Conservation (phyloP, 1,140 invertebrate genomes). For the Eufriesea mexicana region DNA sequence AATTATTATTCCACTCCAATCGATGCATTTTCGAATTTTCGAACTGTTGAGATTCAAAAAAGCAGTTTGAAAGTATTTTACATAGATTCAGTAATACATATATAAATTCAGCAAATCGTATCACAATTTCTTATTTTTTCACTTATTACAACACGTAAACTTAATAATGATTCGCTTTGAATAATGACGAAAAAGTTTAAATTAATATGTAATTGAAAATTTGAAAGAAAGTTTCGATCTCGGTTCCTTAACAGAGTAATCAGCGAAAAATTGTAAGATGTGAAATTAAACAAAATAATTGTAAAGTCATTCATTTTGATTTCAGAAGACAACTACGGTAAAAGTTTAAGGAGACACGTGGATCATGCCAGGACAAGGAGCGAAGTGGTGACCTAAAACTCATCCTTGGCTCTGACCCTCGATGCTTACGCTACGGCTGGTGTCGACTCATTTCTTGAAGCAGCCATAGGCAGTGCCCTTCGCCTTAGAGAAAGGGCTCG, state of each 20-base stretch:
- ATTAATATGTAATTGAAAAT: no score
- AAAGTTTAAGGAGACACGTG: slow-evolving; percentile 45
- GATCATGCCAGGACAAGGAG: slow-evolving; percentile 72
- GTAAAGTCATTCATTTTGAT: slow-evolving; percentile 6
- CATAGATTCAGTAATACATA: no score
- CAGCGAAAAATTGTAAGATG: not conserved
- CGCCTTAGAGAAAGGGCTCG: slow-evolving; percentile 75
- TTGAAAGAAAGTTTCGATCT: no score
- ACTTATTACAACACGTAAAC: no score
- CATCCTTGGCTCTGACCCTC: slow-evolving; percentile 73
- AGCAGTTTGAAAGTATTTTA: no score
- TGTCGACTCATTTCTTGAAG: slow-evolving; percentile 93
- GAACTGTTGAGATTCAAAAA: no score
- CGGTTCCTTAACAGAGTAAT: not conserved
- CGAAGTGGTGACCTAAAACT: slow-evolving; percentile 77
- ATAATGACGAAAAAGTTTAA: no score
- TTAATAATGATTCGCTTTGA: no score
- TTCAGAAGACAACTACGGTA: slow-evolving; percentile 46
- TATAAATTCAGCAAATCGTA: no score
- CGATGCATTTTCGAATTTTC: no score
- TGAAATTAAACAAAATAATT: not conserved
- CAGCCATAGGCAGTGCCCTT: slow-evolving; percentile 88
- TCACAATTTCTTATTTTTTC: no score
- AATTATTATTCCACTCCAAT: not conserved
- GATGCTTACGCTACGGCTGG: slow-evolving; percentile 93